phyloP scores from a whole-genome alignment of 2,888 invertebrate species.

The Andrena marginata region DNA sequence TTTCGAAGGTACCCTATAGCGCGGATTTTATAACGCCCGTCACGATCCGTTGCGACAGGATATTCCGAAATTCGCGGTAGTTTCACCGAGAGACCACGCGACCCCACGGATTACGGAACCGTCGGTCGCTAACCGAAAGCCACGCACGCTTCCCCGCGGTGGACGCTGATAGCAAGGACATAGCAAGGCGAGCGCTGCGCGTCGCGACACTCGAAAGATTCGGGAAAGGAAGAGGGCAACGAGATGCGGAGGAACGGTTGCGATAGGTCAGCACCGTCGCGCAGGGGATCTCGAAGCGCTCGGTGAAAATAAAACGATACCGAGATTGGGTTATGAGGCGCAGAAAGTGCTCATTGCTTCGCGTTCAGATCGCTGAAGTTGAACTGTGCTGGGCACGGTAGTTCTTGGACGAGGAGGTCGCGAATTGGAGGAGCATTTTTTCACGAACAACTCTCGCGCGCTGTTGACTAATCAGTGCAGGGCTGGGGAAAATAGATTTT shows the following conservation, averaged over 20 bases:
- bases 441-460: no score
- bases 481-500: no score
- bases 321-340: conserved; percentile 8
- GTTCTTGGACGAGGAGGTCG: no score
- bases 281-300: neutral
- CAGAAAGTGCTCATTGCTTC: neutral
- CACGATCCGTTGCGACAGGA: conserved; percentile 34
- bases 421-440: no score
- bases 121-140: neutral
- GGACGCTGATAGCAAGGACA: neutral
- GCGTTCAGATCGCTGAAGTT: neutral
- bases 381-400: neutral
- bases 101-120: conserved; percentile 17
- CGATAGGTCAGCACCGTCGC: conserved; percentile 41
- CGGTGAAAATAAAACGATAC: conserved; percentile 13
- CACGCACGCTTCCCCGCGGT: neutral
- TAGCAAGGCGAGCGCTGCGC: neutral
- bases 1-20: neutral
- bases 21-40: conserved; percentile 18
- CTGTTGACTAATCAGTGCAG: no score
- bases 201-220: conserved; percentile 42
- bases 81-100: conserved; percentile 25
- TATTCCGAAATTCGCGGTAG: conserved; percentile 51
- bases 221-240: conserved; percentile 43
- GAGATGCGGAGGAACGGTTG: conserved; percentile 40